These are phyloP conservation scores for Neoarius graeffei DNA, from an alignment of 2,113 vertebrate genomes.

Conservation along the genomic window DNA sequence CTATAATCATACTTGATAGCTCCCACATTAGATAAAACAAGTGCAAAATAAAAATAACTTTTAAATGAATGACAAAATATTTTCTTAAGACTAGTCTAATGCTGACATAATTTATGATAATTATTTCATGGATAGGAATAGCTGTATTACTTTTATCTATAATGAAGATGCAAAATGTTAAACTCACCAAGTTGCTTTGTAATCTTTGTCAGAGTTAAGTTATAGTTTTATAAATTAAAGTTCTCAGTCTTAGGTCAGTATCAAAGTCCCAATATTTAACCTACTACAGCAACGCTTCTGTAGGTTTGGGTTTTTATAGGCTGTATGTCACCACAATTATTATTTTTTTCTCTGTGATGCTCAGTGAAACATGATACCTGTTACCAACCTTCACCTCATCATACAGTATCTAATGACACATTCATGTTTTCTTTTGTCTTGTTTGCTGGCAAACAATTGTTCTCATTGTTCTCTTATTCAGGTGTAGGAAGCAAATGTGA, in stretches of 20 bases:
- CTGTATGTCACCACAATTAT: not conserved
- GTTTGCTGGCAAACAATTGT: not conserved
- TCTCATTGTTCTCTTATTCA: not conserved
- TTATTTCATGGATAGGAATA: not conserved
- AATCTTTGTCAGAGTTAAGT: not conserved
- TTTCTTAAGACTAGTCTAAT: not conserved
- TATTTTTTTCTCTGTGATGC: not conserved
- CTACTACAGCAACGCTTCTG: not conserved
- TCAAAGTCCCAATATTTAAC: not conserved
- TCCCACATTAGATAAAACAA: not conserved
- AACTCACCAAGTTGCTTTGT: not conserved
- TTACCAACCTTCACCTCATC: not conserved
- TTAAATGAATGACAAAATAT: not conserved
- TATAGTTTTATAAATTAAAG: not conserved
- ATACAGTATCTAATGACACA: not conserved
- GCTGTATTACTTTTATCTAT: not conserved
- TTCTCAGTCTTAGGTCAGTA: not conserved
- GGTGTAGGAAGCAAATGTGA: not conserved
- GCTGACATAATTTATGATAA: not conserved
- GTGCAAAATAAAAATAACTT: not conserved
- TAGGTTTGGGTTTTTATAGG: conserved; percentile 8
- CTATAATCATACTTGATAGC: not conserved
- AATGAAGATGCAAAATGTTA: not conserved
- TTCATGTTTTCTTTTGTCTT: not conserved
- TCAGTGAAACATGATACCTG: not conserved